Conservation (phyloP, 2,797 vertebrate genomes). For the Otolemur crassicaudatus region DNA sequence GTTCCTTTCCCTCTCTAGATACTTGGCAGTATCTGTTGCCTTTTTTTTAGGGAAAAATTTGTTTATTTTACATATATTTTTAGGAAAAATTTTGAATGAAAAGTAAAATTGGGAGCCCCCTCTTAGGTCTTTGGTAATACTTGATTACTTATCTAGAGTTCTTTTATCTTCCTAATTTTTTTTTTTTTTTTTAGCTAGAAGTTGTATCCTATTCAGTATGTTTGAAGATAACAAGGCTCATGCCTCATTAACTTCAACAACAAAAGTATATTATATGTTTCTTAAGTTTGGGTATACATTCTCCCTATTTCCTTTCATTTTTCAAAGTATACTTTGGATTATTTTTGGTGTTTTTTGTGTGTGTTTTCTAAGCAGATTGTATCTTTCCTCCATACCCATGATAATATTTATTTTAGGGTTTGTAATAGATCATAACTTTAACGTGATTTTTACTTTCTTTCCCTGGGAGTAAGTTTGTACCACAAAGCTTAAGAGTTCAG, state of each 20-base stretch:
- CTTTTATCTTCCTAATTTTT: slow-evolving; percentile 33
- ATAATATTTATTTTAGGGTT: not conserved
- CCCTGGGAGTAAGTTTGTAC: not conserved
- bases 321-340: not conserved
- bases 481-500: slow-evolving; percentile 47
- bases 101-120: slow-evolving; percentile 45
- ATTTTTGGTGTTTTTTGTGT: not conserved
- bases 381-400: not conserved
- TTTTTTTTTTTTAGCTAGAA: slow-evolving; percentile 34
- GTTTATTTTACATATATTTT: too few relatives aligned
- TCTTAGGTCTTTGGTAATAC: slow-evolving; percentile 29
- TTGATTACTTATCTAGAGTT: slow-evolving; percentile 32
- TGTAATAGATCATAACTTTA: not conserved
- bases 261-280: not conserved
- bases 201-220: slow-evolving; percentile 13
- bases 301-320: slow-evolving; percentile 7
- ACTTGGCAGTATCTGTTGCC: too few relatives aligned
- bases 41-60: not conserved
- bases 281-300: slow-evolving; percentile 16
- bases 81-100: slow-evolving; percentile 49
- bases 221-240: not conserved
- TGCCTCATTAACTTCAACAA: slow-evolving; percentile 18
- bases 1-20: too few relatives aligned
- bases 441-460: not conserved
- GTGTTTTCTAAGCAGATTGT: not conserved